Conservation (phyloP, 2,888 invertebrate species). For the Augiades crinisus region DNA sequence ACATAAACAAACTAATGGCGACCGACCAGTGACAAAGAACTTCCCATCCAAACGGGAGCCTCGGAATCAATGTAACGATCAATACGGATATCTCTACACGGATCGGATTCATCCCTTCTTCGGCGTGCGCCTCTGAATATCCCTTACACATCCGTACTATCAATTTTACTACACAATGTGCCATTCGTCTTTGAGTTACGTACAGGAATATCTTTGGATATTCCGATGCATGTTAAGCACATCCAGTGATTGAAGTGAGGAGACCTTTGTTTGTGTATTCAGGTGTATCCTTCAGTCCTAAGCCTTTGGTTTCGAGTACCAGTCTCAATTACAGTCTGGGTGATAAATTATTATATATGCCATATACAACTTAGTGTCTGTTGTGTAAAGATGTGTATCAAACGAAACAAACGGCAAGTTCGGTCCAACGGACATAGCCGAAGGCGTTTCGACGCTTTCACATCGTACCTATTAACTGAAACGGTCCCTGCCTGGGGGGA, state of each 20-base stretch:
- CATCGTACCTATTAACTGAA: slow-evolving; percentile 23
- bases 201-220: slow-evolving; percentile 8
- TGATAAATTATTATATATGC: neutral
- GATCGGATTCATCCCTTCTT: slow-evolving; percentile 6
- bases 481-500: slow-evolving; percentile 14
- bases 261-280: slow-evolving; percentile 38
- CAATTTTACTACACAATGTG: slow-evolving; percentile 8
- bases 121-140: slow-evolving; percentile 1
- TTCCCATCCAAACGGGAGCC: slow-evolving; percentile 51
- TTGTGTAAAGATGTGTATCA: slow-evolving; percentile 1
- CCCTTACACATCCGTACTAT: neutral
- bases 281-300: neutral
- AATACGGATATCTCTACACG: slow-evolving; percentile 34
- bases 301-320: neutral
- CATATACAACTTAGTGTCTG: neutral
- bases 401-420: slow-evolving; percentile 16
- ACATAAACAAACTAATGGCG: slow-evolving; percentile 68
- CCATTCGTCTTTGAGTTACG: slow-evolving; percentile 16
- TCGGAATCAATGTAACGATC: slow-evolving; percentile 52
- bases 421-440: slow-evolving; percentile 10
- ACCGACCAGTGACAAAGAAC: slow-evolving; percentile 61
- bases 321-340: neutral
- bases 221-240: slow-evolving; percentile 9
- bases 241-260: slow-evolving; percentile 36
- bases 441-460: slow-evolving; percentile 17